Conservation (phyloP, 23 tunicate genomes). For the Trididemnum clinides region DNA sequence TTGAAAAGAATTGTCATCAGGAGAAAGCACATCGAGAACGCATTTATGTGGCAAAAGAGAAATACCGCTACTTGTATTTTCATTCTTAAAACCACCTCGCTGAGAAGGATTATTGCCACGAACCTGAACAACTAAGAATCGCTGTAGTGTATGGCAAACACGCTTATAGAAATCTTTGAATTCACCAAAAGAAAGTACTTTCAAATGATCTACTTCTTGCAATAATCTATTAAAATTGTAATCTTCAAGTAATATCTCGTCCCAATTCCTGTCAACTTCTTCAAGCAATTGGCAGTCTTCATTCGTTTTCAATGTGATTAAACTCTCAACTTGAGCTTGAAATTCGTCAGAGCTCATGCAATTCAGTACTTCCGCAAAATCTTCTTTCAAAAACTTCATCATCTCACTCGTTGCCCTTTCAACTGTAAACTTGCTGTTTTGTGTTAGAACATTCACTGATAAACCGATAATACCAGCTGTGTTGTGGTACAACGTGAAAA, state of each 20-base stretch:
- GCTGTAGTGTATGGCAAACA: slow-evolving; percentile 9
- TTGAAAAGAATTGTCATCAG: neutral
- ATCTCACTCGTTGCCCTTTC: slow-evolving; percentile 33
- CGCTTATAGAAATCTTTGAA: slow-evolving; percentile 35
- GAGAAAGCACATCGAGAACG: neutral
- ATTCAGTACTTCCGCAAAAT: slow-evolving; percentile 20
- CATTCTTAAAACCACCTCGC: too few relatives aligned
- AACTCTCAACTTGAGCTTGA: slow-evolving; percentile 27
- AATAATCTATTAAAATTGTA: slow-evolving; percentile 43
- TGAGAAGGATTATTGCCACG: slow-evolving; percentile 45
- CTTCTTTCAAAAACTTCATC: slow-evolving; percentile 31
- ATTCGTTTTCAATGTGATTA: slow-evolving; percentile 52
- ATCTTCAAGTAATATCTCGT: slow-evolving; percentile 45
- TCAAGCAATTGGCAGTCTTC: slow-evolving; percentile 74
- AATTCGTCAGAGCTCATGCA: slow-evolving; percentile 58
- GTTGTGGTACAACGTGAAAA: slow-evolving; percentile 55
- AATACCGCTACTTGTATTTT: neutral
- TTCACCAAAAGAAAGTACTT: neutral
- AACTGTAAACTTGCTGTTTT: slow-evolving; percentile 80
- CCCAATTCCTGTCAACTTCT: slow-evolving; percentile 75
- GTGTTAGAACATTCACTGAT: slow-evolving; percentile 69
- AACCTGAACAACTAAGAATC: slow-evolving; percentile 48
- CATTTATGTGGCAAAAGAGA: neutral
- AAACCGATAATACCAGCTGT: slow-evolving; percentile 72
- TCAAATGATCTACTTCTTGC: slow-evolving; percentile 42